Evolutionary conservation across 2,113 vertebrate genomes (phyloP), one percentile per base, ranked within the genome.

Genomic region (Charina bottae): DNA sequence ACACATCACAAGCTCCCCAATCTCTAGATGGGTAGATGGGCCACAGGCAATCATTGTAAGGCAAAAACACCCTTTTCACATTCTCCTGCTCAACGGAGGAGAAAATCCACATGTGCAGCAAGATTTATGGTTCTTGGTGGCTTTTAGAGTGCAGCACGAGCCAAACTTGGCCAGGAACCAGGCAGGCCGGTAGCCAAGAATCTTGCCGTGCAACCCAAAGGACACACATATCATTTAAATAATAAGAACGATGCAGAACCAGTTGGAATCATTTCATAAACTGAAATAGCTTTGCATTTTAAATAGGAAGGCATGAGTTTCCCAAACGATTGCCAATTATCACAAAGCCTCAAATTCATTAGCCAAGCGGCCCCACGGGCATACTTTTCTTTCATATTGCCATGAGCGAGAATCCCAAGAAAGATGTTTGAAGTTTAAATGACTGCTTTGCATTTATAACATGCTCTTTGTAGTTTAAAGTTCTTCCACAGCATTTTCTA

Each of bases 1-100:
- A 0, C 99, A 99, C 78, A 98, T 98, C 88, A 99, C 95, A n/a
- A 97, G 98, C 6, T 98, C 98, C 10, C 98, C 96, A 0, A 99
- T 97, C 2, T 98, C 99, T 99, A 7, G 91, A 23, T 90, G 24
- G n/a, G 15, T 7, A 19, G 55, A 3, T 6, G 11, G 12, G 3
- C 1, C 86, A 33, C 26, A 72, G n/a, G 23, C 2, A 26, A 42
- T 26, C 6, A 3, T 26, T 24, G 6, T 33, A 23, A 60, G 17
- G 64, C 85, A 60, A 26, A 19, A 58, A 85, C 62, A 49, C 19
- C 33, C 0, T 0, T 58, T 72, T 12, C 26, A 19, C 42, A 12
- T 26, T 6, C 33, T 28, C 12, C 88, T 15, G 83, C 28, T 2
- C 53, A 6, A 60, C 17, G 23, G 28, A n/a, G 5, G 13, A 42